Base-by-base conservation (phyloP, 2,797 vertebrate genomes). In the Limnodromus scolopaceus region DNA sequence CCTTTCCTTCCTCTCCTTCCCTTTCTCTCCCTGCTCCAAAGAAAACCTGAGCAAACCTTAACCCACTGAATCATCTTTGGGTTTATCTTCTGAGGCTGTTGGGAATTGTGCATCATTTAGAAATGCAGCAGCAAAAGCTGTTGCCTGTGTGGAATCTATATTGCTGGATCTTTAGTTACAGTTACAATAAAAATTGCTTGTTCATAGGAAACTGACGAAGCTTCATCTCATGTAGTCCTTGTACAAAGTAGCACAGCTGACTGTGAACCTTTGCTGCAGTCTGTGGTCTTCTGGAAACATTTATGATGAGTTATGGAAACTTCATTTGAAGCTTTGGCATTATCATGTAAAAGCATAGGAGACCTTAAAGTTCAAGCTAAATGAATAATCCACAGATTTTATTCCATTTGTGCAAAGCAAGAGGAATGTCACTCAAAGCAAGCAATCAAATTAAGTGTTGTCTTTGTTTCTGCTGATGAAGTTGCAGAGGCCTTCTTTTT, bases 51-150 rank as follows among this genome's bases (percentile, higher is more conserved):
- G 45, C 25, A 57, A 91, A 43, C 65, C 13, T 13, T 64, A 74
- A 48, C 13, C 4, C 16, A 0, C 0, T 27, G 20, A 78, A 15
- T 71, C 16, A 53, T 38, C 25, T 87, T 34, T 32, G 9, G 0
- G 16, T 58, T 76, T 83, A 22, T 87, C 63, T 91, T 72, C 38
- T 74, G 16, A 39, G 25, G 13, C 18, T 79, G 34, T 71, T 65
- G 75, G 34, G 28, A 82, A 12, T 4, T 39, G 16, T 28, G 30
- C 16, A 5, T 80, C 9, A 7, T 58, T 85, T 61, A 39, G 18
- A 79, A 69, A 13, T 16, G 0, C 51, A 79, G 41, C 13, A 64
- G 34, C 45, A 85, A 66, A 69, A 72, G 22, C 16, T 65, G 85
- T 87, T 75, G 11, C 14, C 2, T 41, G 4, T 74, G 18, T 83